A percentile compares a stretch with the other conserved stretches of the same genome.
phyloP scores from a whole-genome alignment of 2,797 vertebrate genomes.

The Myotis findleyi region DNA sequence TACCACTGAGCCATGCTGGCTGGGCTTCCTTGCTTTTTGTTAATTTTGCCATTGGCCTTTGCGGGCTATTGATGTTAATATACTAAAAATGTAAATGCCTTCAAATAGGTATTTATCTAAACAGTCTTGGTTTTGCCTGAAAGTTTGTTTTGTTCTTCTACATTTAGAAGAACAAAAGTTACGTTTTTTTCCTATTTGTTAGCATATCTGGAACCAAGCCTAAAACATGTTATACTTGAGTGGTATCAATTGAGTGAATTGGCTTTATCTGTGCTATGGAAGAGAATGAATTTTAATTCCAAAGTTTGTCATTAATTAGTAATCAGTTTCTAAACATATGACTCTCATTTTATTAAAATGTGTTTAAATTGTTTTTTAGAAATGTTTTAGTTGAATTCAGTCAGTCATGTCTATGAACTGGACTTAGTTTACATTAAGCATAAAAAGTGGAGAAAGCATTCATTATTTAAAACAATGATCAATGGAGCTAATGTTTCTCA shows the following conservation, averaged over 20 bases:
- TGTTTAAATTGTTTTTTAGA: constrained; percentile 53
- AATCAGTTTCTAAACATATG: constrained; percentile 31
- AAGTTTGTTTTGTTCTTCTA: neutral
- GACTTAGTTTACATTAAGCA: constrained; percentile 46
- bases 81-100: neutral
- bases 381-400: neutral
- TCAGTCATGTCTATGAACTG: neutral
- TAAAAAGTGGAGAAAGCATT: constrained; percentile 23
- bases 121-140: neutral
- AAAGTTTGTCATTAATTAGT: constrained; percentile 1
- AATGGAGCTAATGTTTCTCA: constrained; percentile 28
- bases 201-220: neutral
- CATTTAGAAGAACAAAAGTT: constrained; percentile 16
- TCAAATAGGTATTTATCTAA: neutral
- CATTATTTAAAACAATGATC: constrained; percentile 25
- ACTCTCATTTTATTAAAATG: constrained; percentile 50
- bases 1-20: too few species aligned
- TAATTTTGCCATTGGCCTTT: constrained; percentile 2
- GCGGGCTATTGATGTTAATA: constrained; percentile 3
- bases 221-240: neutral
- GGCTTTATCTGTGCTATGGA: neutral
- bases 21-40: neutral
- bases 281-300: constrained; percentile 43
- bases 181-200: neutral
- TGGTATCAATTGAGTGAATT: neutral